Percentiles rank a stretch among this genome's conserved stretches.
Conservation (phyloP, 1,140 invertebrate species). For the Tetramorium alpestre region DNA sequence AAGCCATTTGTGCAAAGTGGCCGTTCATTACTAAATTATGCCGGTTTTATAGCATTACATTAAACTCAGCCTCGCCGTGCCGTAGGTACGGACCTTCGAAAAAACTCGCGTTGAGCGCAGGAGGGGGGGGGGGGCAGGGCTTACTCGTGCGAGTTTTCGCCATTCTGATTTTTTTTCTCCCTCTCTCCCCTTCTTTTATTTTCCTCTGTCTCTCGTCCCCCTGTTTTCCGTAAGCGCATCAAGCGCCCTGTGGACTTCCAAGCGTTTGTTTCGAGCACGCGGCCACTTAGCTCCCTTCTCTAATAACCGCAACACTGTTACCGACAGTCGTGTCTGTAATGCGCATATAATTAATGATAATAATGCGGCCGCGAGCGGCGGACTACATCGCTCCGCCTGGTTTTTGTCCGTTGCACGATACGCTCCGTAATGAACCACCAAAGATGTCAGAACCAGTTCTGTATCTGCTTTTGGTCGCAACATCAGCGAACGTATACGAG, state of each 20-base stretch:
- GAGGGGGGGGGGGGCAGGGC: neutral
- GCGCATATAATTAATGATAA: slow-evolving; percentile 76
- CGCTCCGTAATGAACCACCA: slow-evolving; percentile 68
- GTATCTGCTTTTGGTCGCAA: slow-evolving; percentile 68
- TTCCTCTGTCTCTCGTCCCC: neutral
- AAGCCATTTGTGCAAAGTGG: slow-evolving; percentile 85
- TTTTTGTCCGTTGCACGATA: slow-evolving; percentile 65
- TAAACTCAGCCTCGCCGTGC: slow-evolving; percentile 73
- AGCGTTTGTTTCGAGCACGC: slow-evolving; percentile 56
- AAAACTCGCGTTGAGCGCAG: slow-evolving; percentile 63
- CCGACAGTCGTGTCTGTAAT: slow-evolving; percentile 69
- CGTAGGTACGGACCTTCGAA: slow-evolving; percentile 72
- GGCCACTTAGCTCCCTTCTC: slow-evolving; percentile 47
- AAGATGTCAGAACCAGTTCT: slow-evolving; percentile 75
- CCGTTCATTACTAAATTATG: slow-evolving; percentile 85
- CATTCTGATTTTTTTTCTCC: slow-evolving; percentile 32
- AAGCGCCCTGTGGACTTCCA: slow-evolving; percentile 27
- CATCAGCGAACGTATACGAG: slow-evolving; percentile 58
- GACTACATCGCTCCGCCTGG: slow-evolving; percentile 38
- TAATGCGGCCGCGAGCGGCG: slow-evolving; percentile 59
- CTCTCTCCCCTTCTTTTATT: slow-evolving; percentile 11
- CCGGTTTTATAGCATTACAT: slow-evolving; percentile 83
- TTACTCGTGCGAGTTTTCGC: slow-evolving; percentile 36
- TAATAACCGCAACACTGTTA: slow-evolving; percentile 70
- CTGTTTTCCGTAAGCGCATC: slow-evolving; percentile 49